phyloP scores from a whole-genome alignment of 2,797 vertebrate species.

The Sarcoramphus papa region DNA sequence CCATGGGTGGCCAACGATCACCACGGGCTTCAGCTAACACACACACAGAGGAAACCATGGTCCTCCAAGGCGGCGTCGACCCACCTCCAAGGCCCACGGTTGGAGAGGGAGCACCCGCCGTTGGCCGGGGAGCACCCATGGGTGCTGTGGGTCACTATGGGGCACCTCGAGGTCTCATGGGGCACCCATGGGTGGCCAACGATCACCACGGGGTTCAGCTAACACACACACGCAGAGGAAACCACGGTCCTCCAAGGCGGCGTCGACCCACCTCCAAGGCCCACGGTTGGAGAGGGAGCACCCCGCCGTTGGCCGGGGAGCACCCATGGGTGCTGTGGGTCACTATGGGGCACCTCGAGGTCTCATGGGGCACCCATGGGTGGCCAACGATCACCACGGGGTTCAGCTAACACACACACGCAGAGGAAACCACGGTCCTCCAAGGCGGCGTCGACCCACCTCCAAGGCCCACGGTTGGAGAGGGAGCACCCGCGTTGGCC shows the following conservation, averaged over 20 bases:
- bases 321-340: background rate
- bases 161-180: too few relatives aligned
- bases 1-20: too few relatives aligned
- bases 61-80: background rate
- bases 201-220: background rate
- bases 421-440: too few relatives aligned
- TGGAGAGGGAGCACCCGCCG: too few relatives aligned
- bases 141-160: too few relatives aligned
- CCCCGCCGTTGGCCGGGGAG: fast-evolving
- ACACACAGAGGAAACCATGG: background rate
- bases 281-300: background rate
- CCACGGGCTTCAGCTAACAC: background rate
- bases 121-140: too few relatives aligned
- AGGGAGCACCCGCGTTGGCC: background rate
- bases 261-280: background rate
- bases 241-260: background rate
- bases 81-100: too few relatives aligned
- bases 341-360: background rate
- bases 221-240: background rate
- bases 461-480: background rate
- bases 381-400: background rate
- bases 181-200: too few relatives aligned
- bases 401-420: background rate
- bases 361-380: background rate
- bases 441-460: background rate